Evolutionary conservation across 1,140 invertebrate genomes (phyloP).

Genomic region (Pissodes strobi): DNA sequence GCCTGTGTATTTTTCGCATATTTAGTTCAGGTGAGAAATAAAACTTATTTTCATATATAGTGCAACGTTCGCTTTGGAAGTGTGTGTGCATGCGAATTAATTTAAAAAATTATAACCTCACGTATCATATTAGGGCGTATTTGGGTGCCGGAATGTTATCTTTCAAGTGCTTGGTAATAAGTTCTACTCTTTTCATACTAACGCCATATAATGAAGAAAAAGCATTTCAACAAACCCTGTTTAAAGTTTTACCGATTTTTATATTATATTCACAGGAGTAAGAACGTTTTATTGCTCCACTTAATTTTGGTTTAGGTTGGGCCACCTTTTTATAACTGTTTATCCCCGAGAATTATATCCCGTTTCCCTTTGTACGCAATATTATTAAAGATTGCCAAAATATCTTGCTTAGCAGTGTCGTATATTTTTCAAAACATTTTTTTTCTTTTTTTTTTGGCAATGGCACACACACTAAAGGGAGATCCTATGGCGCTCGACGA

Average conservation of each 20-base stretch:
- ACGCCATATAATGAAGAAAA: not conserved
- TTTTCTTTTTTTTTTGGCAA: too few species aligned
- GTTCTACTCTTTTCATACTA: not conserved
- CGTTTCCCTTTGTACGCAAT: not conserved
- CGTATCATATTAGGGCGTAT: too few species aligned
- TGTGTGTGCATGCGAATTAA: too few species aligned
- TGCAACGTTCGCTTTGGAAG: constrained; percentile 25
- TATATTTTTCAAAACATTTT: not conserved
- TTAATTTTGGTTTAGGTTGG: not conserved
- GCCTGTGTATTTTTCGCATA: constrained; percentile 22
- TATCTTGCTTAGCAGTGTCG: not conserved
- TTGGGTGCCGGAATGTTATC: not conserved
- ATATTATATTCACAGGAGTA: too few species aligned
- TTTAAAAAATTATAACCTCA: too few species aligned
- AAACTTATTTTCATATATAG: constrained; percentile 30
- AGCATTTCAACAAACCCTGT: not conserved
- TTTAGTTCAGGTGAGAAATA: constrained; percentile 32
- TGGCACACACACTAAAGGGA: too few species aligned
- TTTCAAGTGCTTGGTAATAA: too few species aligned
- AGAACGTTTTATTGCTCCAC: not conserved
- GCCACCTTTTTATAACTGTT: not conserved
- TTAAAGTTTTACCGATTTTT: not conserved
- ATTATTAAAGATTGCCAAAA: not conserved
- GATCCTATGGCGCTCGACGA: too few species aligned
- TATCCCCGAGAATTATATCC: too few species aligned